Base-by-base conservation (phyloP, 2,797 vertebrate species). In the Dryobates pubescens region DNA sequence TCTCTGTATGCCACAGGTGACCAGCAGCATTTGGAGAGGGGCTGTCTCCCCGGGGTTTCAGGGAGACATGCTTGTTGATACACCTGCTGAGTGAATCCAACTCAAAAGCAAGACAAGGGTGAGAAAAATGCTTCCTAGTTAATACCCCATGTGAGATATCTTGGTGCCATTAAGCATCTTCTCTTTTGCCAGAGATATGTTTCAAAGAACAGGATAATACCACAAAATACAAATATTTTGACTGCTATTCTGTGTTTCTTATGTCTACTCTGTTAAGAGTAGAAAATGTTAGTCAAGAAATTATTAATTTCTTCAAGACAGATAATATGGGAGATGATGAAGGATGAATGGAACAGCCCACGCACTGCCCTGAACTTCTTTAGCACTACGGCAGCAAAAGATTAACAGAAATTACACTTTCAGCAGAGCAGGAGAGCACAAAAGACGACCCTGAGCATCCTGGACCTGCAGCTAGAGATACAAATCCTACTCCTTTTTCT, bases 211-310 rank as follows among this genome's bases (percentile, higher is more conserved):
- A 36, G 54, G 80, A 89, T 94, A 97, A 92, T 93, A 94, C 88
- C 95, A 96, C 94, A 94, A 96, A 78, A 95, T 53, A 92, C 74
- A 93, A 97, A 94, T 95, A 95, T 89, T 97, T 97, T 97, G 95
- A 97, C 81, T 94, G 90, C 86, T 89, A 92, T 89, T 93, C 93
- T 94, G 78, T 79, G 88, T 95, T 95, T 95, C 72, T 90, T 94
- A 53, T 83, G 94, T 61, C 62, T 92, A 74, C 67, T 95, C 93
- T 79, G 34, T 81, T 89, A 96, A 85, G 89, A 93, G 93, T 71
- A 96, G 89, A 86, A 96, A 96, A 96, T 57, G 75, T 79, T 92
- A 95, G 68, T 96, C 77, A 61, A 95, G 61, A 93, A 92, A 92
- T 89, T 15, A 91, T 63, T 92, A 62, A 88, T 94, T 95, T 95